A percentile compares a stretch with the other conserved stretches of the same genome.
Evolutionary conservation across 2,113 vertebrate genomes (phyloP).

Genomic region (Bos indicus): DNA sequence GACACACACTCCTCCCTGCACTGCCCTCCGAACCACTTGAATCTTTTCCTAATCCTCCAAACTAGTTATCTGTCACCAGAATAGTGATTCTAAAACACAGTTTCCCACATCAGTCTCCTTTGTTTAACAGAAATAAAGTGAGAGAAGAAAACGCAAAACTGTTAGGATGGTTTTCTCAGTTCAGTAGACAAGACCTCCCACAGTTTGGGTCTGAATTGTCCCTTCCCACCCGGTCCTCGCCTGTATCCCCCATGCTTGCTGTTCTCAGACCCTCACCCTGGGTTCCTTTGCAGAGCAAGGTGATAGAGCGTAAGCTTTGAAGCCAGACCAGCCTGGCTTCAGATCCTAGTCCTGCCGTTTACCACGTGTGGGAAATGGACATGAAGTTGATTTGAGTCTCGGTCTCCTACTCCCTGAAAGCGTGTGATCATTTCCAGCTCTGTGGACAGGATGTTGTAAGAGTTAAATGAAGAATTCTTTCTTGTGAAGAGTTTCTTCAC

Average conservation of each 20-base stretch:
- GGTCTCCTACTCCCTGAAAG: background rate
- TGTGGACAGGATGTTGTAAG: background rate
- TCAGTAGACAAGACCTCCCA: too few species aligned
- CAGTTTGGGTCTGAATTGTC: background rate
- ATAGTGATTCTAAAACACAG: background rate
- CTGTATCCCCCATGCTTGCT: background rate
- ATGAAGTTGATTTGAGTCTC: background rate
- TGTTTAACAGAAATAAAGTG: background rate
- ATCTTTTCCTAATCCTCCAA: background rate
- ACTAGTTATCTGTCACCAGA: background rate
- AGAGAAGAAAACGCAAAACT: background rate
- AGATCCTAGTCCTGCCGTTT: background rate
- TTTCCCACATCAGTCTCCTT: background rate
- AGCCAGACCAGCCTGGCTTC: background rate
- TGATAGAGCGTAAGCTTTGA: background rate
- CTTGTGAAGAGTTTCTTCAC: background rate
- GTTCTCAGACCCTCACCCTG: background rate
- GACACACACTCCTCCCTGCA: fast-evolving
- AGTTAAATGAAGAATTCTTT: background rate
- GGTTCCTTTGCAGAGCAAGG: background rate
- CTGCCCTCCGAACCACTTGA: background rate
- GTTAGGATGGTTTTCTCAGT: background rate
- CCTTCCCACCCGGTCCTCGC: background rate
- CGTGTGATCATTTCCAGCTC: background rate
- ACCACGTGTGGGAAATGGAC: background rate